Percentiles rank a stretch among this genome's conserved stretches.
These are phyloP conservation scores for Meganola albula DNA, from an alignment of 2,888 invertebrate species.

Conservation along the genomic window DNA sequence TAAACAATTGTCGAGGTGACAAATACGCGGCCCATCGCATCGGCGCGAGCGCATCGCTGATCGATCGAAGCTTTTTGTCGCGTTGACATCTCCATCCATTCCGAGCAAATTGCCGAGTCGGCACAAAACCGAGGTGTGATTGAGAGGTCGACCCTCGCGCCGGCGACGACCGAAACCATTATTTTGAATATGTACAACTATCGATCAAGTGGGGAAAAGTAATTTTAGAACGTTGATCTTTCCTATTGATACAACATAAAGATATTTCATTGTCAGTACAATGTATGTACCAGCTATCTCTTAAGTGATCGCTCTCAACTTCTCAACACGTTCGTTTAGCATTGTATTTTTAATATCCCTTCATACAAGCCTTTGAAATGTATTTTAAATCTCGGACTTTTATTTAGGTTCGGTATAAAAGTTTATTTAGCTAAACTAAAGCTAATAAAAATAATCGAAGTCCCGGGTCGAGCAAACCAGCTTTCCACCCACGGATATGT, in stretches of 20 bases:
- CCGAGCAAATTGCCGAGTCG: slow-evolving; percentile 63
- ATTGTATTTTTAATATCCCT: no score
- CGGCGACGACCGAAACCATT: slow-evolving; percentile 45
- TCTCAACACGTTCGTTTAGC: no score
- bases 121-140: slow-evolving; percentile 59
- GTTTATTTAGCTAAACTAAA: no score
- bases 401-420: no score
- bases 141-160: slow-evolving; percentile 48
- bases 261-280: slow-evolving; percentile 42
- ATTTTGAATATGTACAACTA: slow-evolving; percentile 63
- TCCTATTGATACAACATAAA: slow-evolving; percentile 35
- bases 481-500: no score
- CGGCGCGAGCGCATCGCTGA: slow-evolving; percentile 53
- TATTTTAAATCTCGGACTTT: no score
- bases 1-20: no score
- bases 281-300: not conserved
- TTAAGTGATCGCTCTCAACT: no score
- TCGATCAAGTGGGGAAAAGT: slow-evolving; percentile 53
- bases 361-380: no score
- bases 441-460: no score
- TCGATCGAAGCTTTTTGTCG: slow-evolving; percentile 74
- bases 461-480: no score
- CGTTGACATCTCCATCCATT: slow-evolving; percentile 73
- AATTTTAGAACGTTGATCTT: slow-evolving; percentile 48
- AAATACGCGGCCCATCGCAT: slow-evolving; percentile 54